These are phyloP conservation scores for Aythya baeri DNA, from an alignment of 2,113 vertebrate genomes.

Conservation along the genomic window DNA sequence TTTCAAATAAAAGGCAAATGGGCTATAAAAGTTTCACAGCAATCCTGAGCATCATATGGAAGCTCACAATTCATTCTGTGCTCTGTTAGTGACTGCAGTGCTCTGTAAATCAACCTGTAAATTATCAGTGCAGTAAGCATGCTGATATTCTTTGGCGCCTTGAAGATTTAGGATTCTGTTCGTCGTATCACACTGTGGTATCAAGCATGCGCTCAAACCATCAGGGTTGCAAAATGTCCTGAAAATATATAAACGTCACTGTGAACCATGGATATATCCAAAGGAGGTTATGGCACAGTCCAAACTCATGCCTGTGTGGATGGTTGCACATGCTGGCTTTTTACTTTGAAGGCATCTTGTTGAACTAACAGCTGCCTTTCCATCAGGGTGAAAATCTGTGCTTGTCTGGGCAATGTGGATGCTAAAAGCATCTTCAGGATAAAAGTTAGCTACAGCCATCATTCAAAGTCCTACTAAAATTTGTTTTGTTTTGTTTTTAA, in stretches of 20 bases:
- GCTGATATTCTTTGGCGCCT: neutral
- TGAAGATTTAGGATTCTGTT: neutral
- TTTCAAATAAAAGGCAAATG: neutral
- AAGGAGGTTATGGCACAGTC: neutral
- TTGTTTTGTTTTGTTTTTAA: neutral
- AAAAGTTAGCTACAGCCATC: neutral
- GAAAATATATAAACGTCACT: neutral
- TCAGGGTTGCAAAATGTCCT: neutral
- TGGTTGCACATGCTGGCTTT: neutral
- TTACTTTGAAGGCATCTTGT: neutral
- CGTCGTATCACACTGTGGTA: neutral
- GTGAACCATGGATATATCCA: neutral
- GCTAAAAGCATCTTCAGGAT: neutral
- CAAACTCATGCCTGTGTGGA: neutral
- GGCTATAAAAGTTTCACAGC: neutral
- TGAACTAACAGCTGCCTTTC: neutral
- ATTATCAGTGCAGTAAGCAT: neutral
- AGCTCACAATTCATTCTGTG: neutral
- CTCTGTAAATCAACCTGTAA: neutral
- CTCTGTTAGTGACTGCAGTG: neutral
- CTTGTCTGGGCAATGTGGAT: neutral
- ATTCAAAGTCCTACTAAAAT: neutral
- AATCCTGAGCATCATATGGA: neutral
- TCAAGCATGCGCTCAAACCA: neutral
- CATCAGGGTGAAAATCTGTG: fast-evolving